Evolutionary conservation across 2,888 invertebrate species (phyloP), one percentile per base, ranked within the genome.

Genomic region (Clunio marinus): DNA sequence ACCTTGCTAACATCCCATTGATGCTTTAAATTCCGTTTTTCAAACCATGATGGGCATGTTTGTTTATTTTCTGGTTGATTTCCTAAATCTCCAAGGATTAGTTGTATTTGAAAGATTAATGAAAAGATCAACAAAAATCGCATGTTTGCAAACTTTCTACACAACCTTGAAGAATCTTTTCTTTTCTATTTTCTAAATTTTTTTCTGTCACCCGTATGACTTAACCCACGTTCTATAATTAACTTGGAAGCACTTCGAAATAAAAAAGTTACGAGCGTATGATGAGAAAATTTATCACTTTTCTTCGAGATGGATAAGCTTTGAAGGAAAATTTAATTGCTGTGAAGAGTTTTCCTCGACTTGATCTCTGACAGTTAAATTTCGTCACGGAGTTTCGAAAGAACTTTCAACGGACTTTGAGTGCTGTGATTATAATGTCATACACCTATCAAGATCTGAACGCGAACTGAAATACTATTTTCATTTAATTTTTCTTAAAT

Each of bases 151-250:
- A n/a, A n/a, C n/a, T n/a, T n/a, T n/a, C n/a, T n/a, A n/a, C n/a
- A n/a, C n/a, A n/a, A 15, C 41, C 10, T 15, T 32, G 8, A 32
- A 41, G 10, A 41, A 41, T 2, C 15, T 41, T 41, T 41, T 10
- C 32, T 10, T 41, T 15, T 41, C 41, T 41, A 10, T 15, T 15
- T 41, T 41, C 32, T 32, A 4, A 8, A 32, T 4, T 32, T 41
- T 41, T n/a, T n/a, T 41, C 41, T n/a, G 10, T 41, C 2, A 15
- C 2, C 41, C 41, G 41, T n/a, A 15, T 41, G 41, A 41, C 41
- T 41, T n/a, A n/a, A n/a, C n/a, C n/a, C n/a, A n/a, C n/a, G n/a
- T 2, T 41, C 41, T 41, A 41, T 41, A 41, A 41, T 41, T 41
- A 41, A 41, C 41, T 41, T 41, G 2, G 10, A 41, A 41, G 41